Evolutionary conservation across 2,888 invertebrate genomes (phyloP), one percentile per base, ranked within the genome.

Genomic region (Epicampocera succincta): DNA sequence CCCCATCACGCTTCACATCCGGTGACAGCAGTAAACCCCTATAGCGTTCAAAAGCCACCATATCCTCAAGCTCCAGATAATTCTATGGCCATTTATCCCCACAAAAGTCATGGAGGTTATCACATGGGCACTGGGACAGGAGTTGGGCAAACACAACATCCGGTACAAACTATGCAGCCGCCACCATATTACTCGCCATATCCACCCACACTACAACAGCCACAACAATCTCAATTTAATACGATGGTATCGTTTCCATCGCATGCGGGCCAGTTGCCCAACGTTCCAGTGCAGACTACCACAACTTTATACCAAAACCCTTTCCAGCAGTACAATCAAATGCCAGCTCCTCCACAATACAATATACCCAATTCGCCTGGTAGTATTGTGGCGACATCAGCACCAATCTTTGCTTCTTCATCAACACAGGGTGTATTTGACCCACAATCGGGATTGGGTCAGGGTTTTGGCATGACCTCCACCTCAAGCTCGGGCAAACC

Each of bases 191-290:
- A 74, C 12, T 13, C 74, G 46, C 77, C 69, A 46, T 71, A 82
- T 75, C 29, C 61, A 50, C 66, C 76, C 61, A 76, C 72, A 3
- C 80, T 78, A 33, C 83, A 83, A 13, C 83, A 80, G 25, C 72
- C 71, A 15, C 73, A 81, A n/a, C 77, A 75, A 2, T 44, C 69
- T 11, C 73, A 46, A 21, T 79, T 56, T 40, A 79, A 78, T 74
- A 83, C 80, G 29, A 77, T 76, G 83, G 79, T 79, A 42, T 79
- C 84, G 25, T 83, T 79, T 77, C 76, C 83, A 21, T 50, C 83
- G 11, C 82, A 79, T 33, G 38, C 84, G 48, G 54, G 44, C 13
- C 54, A 74, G 74, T 81, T 71, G 63, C 52, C 42, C 25, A 66
- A 33, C 76, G 65, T 79, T 38, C 80, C 84, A 29, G 60, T 63